Base-by-base conservation (phyloP, 1,140 invertebrate species). In the Heliconius himera region DNA sequence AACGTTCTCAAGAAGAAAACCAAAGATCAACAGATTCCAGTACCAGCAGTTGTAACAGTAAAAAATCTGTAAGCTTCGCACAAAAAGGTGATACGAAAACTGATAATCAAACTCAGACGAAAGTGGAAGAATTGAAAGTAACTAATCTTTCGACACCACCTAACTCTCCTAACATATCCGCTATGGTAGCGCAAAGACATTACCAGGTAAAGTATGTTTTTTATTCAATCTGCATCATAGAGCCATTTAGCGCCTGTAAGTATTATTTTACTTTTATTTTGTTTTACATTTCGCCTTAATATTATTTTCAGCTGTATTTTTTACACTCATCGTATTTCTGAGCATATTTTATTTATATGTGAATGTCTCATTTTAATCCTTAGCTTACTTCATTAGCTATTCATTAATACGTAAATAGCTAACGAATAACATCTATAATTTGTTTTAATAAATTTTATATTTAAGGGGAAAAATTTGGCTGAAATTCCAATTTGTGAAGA, bases 151-250 rank as follows among this genome's bases (percentile, higher is more conserved):
- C 95, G 60, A 96, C 96, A 49, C 96, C 96, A 76, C 96, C 96
- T 56, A 97, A 97, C 88, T 97, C 96, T 38, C 96, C 97, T 41
- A 97, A 97, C 91, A 96, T 96, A 82, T 96, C 96, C 54, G 95
- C 96, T 80, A 93, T 95, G 81, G 86, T 95, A 84, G 92, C 91
- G 78, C 95, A 95, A 80, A 94, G 94, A 85, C 91, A 91, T 81
- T 95, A 95, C 88, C 95, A 95, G 95, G 94, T 95, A 93, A 91
- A 75, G 77, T 82, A 87, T 85, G 84, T 81, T 79, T 83, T 82
- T 66, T 41, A 51, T 33, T 76, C 26, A 74, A 77, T 75, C 81
- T 85, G 87, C 88, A 86, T 85, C 89, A 83, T 81, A 90, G 89
- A 86, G 81, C 86, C 88, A 82, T 77, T 89, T 92, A 85, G 84